phyloP scores from a whole-genome alignment of 2,888 invertebrate genomes.

The Diogma glabrata region DNA sequence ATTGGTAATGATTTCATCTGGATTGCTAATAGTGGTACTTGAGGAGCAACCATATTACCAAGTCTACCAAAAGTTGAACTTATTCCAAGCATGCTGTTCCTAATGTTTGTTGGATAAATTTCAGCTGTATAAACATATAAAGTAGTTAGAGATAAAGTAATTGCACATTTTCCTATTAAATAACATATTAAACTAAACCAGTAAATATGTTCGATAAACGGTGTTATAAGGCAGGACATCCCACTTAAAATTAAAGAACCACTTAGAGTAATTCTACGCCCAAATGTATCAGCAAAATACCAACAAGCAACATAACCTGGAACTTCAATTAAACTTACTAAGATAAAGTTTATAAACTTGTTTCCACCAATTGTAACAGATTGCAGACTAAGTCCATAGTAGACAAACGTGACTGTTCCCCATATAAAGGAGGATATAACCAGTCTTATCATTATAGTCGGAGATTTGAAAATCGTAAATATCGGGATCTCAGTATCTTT shows the following conservation, averaged over 20 bases:
- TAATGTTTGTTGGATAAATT: conserved; percentile 55
- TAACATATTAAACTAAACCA: conserved; percentile 30
- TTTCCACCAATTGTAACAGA: conserved; percentile 61
- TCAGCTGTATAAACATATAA: conserved; percentile 58
- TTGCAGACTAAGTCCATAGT: conserved; percentile 69
- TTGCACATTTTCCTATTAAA: conserved; percentile 51
- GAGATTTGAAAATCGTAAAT: conserved; percentile 14
- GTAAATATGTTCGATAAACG: too few relatives aligned
- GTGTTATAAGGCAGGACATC: too few relatives aligned
- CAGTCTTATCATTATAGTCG: conserved; percentile 29
- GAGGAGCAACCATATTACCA: conserved; percentile 60
- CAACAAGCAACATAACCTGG: conserved; percentile 57
- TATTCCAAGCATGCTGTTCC: conserved; percentile 52
- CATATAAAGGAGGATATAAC: conserved; percentile 62
- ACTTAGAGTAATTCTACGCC: conserved; percentile 47
- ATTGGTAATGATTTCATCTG: conserved; percentile 33
- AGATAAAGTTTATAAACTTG: conserved; percentile 63
- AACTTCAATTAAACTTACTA: conserved; percentile 46
- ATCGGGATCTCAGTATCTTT: conserved; percentile 10
- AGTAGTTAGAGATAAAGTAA: conserved; percentile 53
- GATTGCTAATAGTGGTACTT: conserved; percentile 45
- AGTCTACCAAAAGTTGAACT: conserved; percentile 58
- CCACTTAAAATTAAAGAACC: conserved; percentile 45
- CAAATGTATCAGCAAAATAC: conserved; percentile 50
- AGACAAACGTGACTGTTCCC: conserved; percentile 67